phyloP scores from a whole-genome alignment of 2,888 invertebrate species.

The Philereme vetulata region DNA sequence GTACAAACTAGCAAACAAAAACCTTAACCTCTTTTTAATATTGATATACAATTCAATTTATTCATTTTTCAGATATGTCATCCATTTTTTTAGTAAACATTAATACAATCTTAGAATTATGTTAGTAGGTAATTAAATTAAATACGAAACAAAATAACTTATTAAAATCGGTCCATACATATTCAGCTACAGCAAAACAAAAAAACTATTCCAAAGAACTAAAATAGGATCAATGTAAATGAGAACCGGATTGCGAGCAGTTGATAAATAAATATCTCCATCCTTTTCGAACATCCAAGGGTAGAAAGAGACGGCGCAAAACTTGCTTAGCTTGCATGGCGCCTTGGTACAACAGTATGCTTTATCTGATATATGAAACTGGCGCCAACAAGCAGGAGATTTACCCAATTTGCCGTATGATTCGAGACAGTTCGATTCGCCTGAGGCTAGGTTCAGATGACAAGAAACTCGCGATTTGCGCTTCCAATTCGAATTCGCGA shows the following conservation, averaged over 20 bases:
- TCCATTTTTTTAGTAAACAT: too few species aligned
- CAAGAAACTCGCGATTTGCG: too few species aligned
- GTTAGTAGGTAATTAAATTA: too few species aligned
- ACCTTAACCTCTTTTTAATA: too few species aligned
- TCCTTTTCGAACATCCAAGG: constrained; percentile 26
- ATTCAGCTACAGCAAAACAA: not conserved
- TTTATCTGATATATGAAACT: constrained; percentile 64
- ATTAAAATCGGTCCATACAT: too few species aligned
- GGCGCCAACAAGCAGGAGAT: constrained; percentile 68
- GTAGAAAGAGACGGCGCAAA: constrained; percentile 41
- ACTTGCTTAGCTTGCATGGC: constrained; percentile 64
- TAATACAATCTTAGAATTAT: too few species aligned
- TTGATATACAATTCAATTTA: too few species aligned
- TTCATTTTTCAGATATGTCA: too few species aligned
- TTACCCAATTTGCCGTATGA: constrained; percentile 53
- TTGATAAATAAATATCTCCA: constrained; percentile 19
- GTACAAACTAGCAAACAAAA: too few species aligned
- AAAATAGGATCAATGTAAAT: constrained; percentile 28
- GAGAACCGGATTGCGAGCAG: constrained; percentile 14
- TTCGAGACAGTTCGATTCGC: not conserved
- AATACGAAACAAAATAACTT: too few species aligned
- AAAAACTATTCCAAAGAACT: constrained; percentile 6
- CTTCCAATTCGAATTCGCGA: too few species aligned
- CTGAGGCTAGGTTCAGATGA: too few species aligned
- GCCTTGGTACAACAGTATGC: constrained; percentile 66